phyloP scores from a whole-genome alignment of 1,140 invertebrate genomes.

The Parapsyche elsis region DNA sequence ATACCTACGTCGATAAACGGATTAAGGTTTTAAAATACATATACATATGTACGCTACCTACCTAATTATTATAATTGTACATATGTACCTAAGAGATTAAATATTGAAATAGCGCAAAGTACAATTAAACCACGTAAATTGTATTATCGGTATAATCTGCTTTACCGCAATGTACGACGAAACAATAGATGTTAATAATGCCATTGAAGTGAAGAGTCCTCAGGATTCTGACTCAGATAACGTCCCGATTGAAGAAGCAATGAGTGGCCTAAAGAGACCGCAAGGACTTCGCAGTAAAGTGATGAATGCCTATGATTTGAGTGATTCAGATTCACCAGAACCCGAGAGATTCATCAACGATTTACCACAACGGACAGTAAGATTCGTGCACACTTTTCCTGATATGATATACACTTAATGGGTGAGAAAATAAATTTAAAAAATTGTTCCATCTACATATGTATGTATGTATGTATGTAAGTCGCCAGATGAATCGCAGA shows the following conservation, averaged over 20 bases:
- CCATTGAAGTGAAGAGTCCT: slow-evolving; percentile 62
- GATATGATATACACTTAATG: too few relatives aligned
- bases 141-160: too few relatives aligned
- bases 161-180: slow-evolving; percentile 61
- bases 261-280: slow-evolving; percentile 54
- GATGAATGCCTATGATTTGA: slow-evolving; percentile 51
- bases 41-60: too few relatives aligned
- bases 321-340: slow-evolving; percentile 55
- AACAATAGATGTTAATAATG: slow-evolving; percentile 60
- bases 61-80: too few relatives aligned
- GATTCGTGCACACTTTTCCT: too few relatives aligned
- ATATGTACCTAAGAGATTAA: too few relatives aligned
- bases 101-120: too few relatives aligned
- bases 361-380: slow-evolving; percentile 53
- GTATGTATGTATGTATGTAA: neutral
- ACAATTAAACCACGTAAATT: too few relatives aligned
- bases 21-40: too few relatives aligned
- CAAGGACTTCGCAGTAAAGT: slow-evolving; percentile 52
- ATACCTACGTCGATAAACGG: too few relatives aligned
- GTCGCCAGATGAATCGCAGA: slow-evolving; percentile 51
- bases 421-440: neutral
- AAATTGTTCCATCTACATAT: neutral
- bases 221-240: slow-evolving; percentile 49
- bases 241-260: slow-evolving; percentile 15
- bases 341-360: slow-evolving; percentile 55